Evolutionary conservation across 2,888 invertebrate species (phyloP), one percentile per base, ranked within the genome.

Genomic region (Thyatira batis): DNA sequence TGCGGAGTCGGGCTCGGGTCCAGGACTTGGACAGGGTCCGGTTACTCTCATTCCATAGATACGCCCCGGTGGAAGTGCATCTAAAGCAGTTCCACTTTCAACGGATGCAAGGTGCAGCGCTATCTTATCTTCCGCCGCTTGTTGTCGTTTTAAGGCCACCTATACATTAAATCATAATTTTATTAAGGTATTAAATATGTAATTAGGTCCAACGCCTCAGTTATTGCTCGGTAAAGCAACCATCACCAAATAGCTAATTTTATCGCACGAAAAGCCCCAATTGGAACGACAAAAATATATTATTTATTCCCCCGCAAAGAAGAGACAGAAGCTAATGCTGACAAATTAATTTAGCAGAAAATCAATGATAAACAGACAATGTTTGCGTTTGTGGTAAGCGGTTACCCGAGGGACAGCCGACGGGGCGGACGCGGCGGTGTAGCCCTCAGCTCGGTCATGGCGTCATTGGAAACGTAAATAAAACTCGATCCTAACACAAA

Each of bases 121-220:
- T 65, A 98, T 98, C 53, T 98, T 98, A 81, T 99, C 98, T 91
- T 99, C 98, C 0, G 98, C 98, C 0, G 98, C 98, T 91, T 99
- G 98, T 82, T 98, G 98, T 11, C 99, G 93, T 89, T 99, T 99
- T 54, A 99, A 85, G 2, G 99, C 98, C 21, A 99, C 98, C 97
- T 98, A 44, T 13, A 49, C n/a, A 21, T 5, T 9, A 1, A 27
- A 52, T 49, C 45, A 50, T 13, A 54, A 28, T 45, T 28, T 49
- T 45, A 5, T 33, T 33, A n/a, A n/a, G n/a, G n/a, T n/a, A n/a
- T n/a, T n/a, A n/a, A n/a, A n/a, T n/a, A n/a, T n/a, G n/a, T n/a
- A n/a, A n/a, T n/a, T n/a, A n/a, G n/a, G n/a, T n/a, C n/a, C n/a
- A n/a, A n/a, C n/a, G n/a, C n/a, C n/a, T n/a, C n/a, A n/a, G n/a